Base-by-base conservation (phyloP, 1,140 invertebrate species). In the Ladona fulva region DNA sequence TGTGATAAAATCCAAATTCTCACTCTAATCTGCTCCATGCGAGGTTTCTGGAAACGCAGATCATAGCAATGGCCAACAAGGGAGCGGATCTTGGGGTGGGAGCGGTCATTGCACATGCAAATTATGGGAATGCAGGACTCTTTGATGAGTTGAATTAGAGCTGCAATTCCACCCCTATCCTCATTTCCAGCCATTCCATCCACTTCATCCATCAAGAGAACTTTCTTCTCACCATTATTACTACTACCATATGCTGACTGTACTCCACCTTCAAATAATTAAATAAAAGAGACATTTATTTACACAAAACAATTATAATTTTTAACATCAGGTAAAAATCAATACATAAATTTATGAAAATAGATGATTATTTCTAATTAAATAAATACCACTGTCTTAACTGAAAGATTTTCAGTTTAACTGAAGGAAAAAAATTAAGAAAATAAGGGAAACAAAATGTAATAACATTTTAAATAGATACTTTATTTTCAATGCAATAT, bases 151-250 rank as follows among this genome's bases (percentile, higher is more conserved):
- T 86, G 86, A 80, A 99, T 98, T 16, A 99, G 84, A 87, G 99
- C 97, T 85, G 95, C 93, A 74, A 99, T 89, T 75, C 98, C 98
- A 74, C 98, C 98, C 81, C 98, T 89, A 86, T 99, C 98, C 85
- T 99, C 96, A 85, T 99, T 99, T 16, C 98, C 98, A 29, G 89
- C 87, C 91, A 92, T 92, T 16, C 98, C 98, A 84, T 99, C 98
- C 0, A 99, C 98, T 90, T 99, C 98, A 83, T 99, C 98, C 98
- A 99, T 99, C 16, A 99, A 88, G 0, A 99, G 84, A 25, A 97
- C 95, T 83, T 98, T 95, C 80, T 96, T 94, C 66, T 87, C 89
- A 25, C 74, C 16, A 22, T 25, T 25, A 75, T 12, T 52, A 11
- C 19, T 52, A n/a, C n/a, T n/a, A n/a, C n/a, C 8, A 5, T 37